These are phyloP conservation scores for Malurus elegans DNA, from an alignment of 2,113 vertebrate species.

Conservation along the genomic window DNA sequence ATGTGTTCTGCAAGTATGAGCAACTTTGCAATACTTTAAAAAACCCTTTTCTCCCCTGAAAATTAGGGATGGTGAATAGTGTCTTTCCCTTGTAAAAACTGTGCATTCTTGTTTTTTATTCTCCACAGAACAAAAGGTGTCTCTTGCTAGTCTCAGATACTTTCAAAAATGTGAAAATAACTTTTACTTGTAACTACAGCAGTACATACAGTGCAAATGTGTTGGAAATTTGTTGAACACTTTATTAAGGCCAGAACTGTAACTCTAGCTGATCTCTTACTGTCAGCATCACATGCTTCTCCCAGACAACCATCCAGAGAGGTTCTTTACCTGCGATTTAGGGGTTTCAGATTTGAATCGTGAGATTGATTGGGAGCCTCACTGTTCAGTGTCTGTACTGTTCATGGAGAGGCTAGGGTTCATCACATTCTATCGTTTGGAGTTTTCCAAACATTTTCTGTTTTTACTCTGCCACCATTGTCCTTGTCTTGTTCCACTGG, in stretches of 20 bases:
- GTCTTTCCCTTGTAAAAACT: not conserved
- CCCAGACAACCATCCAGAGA: not conserved
- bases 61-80: not conserved
- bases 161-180: not conserved
- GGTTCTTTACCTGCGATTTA: not conserved
- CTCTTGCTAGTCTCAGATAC: not conserved
- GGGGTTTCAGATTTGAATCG: not conserved
- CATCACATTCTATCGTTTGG: not conserved
- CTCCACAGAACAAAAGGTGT: not conserved
- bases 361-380: not conserved
- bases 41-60: fast-evolving
- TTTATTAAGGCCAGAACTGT: not conserved
- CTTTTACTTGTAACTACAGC: not conserved
- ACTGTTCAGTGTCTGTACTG: not conserved
- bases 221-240: not conserved
- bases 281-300: not conserved
- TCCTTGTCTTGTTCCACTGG: not conserved
- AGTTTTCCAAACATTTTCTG: not conserved
- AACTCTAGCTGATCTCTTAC: not conserved
- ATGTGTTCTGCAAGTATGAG: not conserved
- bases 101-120: not conserved
- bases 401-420: not conserved
- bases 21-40: not conserved
- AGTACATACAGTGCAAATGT: not conserved
- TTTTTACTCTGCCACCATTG: not conserved